These are phyloP conservation scores for zebrafish (Danio rerio) DNA, from an alignment of 2,113 vertebrate species.

Conservation along the genomic window GRCz12tu NC_133195.1:18144501-18145000, in stretches of 20 bases:
- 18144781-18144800: neutral
- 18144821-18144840: slow-evolving; percentile 20
- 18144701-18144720: neutral
- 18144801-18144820: neutral
- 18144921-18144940: too few relatives aligned
- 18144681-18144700: neutral
- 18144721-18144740: neutral
- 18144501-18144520: slow-evolving; percentile 34
- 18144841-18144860: slow-evolving; percentile 17
- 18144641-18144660: neutral
- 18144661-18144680: slow-evolving; percentile 10
- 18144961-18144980: too few relatives aligned
- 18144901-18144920: too few relatives aligned
- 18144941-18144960: too few relatives aligned
- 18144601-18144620: neutral
- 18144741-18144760: neutral
- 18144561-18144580: slow-evolving; percentile 45
- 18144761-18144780: neutral
- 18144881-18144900: neutral
- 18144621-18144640: neutral
- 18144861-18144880: neutral
- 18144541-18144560: slow-evolving; percentile 35
- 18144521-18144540: slow-evolving; percentile 55
- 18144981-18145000: too few relatives aligned
- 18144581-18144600: slow-evolving; percentile 19